Evolutionary conservation across 2,113 vertebrate species (phyloP), one percentile per base, ranked within the genome.

Genomic region (Grus americana): DNA sequence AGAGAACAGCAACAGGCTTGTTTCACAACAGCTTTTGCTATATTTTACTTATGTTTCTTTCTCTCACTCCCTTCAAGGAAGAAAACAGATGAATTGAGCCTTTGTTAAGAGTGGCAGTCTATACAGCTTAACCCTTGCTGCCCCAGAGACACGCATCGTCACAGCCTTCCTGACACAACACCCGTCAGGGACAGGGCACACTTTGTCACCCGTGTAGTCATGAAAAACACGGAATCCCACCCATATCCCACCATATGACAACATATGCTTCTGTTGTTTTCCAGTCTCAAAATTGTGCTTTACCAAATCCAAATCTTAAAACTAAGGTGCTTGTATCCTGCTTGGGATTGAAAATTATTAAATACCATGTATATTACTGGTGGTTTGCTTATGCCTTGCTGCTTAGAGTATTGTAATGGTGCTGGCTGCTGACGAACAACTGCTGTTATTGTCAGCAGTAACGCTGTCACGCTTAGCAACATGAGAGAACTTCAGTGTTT

Each of bases 1-100:
- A 85, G 55, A 75, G 86, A 94, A 97, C 93, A 98, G 95, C 93
- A 88, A 50, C 3, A 0, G 80, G 65, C 74, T 97, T 97, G 95
- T 98, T 97, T 96, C 95, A 92, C 76, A 97, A 75, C 86, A 93
- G 92, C 44, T 91, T 97, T 91, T 95, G 61, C 83, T 89, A 6
- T 68, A 72, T 79, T 88, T 97, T 72, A 81, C 62, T 95, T 81
- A 71, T 16, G 23, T 93, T 94, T 91, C 92, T 94, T 92, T 94
- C 72, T 71, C 84, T 92, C 49, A 24, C 42, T 93, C 87, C 67
- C 93, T 97, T 97, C 79, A 38, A 96, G 96, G 92, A 96, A 63
- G 78, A 93, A 85, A 88, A 88, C 55, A 70, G 14, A 88, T 94
- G 89, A 98, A 97, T 96, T 12, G 8, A 92, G 67, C 58, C 80